Percentiles rank a stretch among this genome's conserved stretches.
Evolutionary conservation across 1,140 invertebrate genomes (phyloP).

Genomic region (Agrilus planipennis): DNA sequence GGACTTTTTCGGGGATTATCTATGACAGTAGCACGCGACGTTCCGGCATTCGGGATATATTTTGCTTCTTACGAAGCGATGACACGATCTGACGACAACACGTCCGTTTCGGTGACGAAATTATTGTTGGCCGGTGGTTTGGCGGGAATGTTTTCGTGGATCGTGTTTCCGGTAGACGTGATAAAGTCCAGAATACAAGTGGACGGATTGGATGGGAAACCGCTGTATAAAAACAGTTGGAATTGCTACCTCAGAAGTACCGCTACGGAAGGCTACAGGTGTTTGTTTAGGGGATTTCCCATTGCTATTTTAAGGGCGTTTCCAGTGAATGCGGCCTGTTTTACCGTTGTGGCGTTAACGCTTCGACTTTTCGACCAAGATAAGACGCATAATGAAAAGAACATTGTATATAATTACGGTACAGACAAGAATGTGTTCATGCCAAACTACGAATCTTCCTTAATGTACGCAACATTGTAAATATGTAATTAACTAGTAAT

Average conservation of each 20-base stretch:
- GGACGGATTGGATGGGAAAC: conserved; percentile 41
- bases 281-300: conserved; percentile 56
- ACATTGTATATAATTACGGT: no score
- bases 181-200: conserved; percentile 81
- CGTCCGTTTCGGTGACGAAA: conserved; percentile 38
- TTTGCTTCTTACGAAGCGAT: conserved; percentile 66
- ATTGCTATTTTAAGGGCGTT: conserved; percentile 76
- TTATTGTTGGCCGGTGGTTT: conserved; percentile 69
- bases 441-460: no score
- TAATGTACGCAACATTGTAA: no score
- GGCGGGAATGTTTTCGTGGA: conserved; percentile 72
- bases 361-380: conserved; percentile 38
- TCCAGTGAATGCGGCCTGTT: conserved; percentile 85
- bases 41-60: conserved; percentile 59
- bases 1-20: conserved; percentile 64
- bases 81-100: conserved; percentile 34
- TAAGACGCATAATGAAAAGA: no score
- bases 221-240: conserved; percentile 50
- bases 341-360: conserved; percentile 71
- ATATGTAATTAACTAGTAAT: no score
- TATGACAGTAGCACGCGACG: conserved; percentile 63
- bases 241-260: conserved; percentile 64
- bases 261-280: conserved; percentile 50
- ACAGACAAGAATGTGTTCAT: no score
- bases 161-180: conserved; percentile 80